phyloP scores from a whole-genome alignment of 2,888 invertebrate species.

The Drosophila tripunctata region DNA sequence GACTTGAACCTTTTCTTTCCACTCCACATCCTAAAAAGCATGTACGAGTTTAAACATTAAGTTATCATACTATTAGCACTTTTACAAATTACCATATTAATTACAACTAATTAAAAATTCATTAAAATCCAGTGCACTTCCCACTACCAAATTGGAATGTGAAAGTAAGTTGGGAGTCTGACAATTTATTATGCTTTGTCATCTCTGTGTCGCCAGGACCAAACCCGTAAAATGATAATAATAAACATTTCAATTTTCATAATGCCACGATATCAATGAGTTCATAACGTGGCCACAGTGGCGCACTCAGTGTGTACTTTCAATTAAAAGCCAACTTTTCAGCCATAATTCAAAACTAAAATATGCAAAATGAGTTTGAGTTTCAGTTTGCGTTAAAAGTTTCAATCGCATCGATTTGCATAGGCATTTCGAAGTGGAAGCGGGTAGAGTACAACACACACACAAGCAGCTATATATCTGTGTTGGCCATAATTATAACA shows the following conservation, averaged over 20 bases:
- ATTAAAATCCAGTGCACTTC: slow-evolving; percentile 62
- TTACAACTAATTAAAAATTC: slow-evolving; percentile 81
- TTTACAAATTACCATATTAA: slow-evolving; percentile 81
- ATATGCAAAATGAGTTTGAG: slow-evolving; percentile 66
- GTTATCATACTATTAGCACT: slow-evolving; percentile 45
- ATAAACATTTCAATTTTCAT: slow-evolving; percentile 74
- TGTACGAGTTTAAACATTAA: neutral
- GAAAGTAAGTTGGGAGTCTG: slow-evolving; percentile 19
- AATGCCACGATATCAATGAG: slow-evolving; percentile 76
- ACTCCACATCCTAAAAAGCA: neutral
- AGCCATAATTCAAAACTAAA: slow-evolving; percentile 78
- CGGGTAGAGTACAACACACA: slow-evolving; percentile 1
- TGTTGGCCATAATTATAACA: slow-evolving; percentile 49
- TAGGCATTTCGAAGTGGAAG: slow-evolving; percentile 4
- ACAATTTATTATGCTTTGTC: slow-evolving; percentile 78
- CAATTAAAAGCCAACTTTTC: slow-evolving; percentile 78
- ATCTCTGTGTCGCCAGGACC: slow-evolving; percentile 63
- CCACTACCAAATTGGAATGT: slow-evolving; percentile 18
- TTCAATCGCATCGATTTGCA: slow-evolving; percentile 68
- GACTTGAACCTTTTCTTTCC: neutral
- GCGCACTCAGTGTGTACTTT: slow-evolving; percentile 68
- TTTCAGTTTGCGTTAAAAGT: slow-evolving; percentile 53
- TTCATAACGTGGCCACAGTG: slow-evolving; percentile 56
- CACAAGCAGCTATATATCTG: slow-evolving; percentile 7
- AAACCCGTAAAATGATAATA: slow-evolving; percentile 75